Evolutionary conservation across 1,140 invertebrate species (phyloP).

Genomic region (Scaptomyza graminum): DNA sequence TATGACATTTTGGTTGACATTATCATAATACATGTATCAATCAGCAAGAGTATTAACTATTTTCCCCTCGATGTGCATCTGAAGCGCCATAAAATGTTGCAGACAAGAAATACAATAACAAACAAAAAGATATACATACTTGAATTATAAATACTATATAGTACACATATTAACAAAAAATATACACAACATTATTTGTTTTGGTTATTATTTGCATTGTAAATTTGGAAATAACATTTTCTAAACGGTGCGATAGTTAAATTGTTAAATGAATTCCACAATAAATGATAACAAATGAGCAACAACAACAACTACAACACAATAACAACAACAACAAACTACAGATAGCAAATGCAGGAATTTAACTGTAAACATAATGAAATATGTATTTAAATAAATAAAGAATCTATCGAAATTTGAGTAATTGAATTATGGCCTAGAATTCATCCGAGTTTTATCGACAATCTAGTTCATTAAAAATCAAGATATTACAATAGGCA

Average conservation of each 20-base stretch:
- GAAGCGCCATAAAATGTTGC: conserved; percentile 42
- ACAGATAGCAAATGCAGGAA: conserved; percentile 81
- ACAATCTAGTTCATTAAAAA: too few species aligned
- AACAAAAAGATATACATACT: conserved; percentile 17
- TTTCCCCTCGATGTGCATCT: conserved; percentile 41
- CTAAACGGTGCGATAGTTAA: conserved; percentile 71
- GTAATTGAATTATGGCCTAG: conserved; percentile 3
- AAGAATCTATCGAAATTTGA: conserved; percentile 73
- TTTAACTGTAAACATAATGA: conserved; percentile 79
- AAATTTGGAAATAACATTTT: conserved; percentile 56
- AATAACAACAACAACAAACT: conserved; percentile 55
- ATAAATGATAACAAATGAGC: conserved; percentile 33
- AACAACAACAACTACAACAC: conserved; percentile 35
- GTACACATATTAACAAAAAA: conserved; percentile 12
- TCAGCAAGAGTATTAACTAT: conserved; percentile 48
- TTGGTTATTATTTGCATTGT: conserved; percentile 59
- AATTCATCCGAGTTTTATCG: too few species aligned
- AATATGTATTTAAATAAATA: conserved; percentile 77
- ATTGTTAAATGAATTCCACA: conserved; percentile 75
- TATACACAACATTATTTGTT: conserved; percentile 50
- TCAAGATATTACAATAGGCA: conserved; percentile 7
- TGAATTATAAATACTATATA: conserved; percentile 29
- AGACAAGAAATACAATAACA: conserved; percentile 21
- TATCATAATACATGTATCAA: conserved; percentile 43
- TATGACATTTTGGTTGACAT: conserved; percentile 33